Evolutionary conservation across 2,113 vertebrate genomes (phyloP).

Genomic region (Anarrhichthys ocellatus): DNA sequence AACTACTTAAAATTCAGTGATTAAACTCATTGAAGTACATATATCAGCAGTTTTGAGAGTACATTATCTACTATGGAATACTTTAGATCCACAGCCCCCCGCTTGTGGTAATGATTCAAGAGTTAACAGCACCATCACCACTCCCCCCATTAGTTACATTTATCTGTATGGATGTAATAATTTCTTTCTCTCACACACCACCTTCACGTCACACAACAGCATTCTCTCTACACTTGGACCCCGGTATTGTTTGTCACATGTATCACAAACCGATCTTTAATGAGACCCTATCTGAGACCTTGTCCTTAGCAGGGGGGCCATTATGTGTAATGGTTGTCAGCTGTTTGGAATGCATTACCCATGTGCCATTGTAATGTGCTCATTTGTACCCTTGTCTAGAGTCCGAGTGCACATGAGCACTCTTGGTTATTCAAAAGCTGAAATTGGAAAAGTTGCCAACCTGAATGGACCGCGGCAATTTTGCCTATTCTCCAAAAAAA

Average conservation of each 20-base stretch:
- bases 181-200: slow-evolving; percentile 6
- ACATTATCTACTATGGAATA: slow-evolving; percentile 75
- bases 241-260: slow-evolving; percentile 53
- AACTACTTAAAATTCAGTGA: slow-evolving; percentile 90
- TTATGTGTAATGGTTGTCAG: slow-evolving; percentile 68
- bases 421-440: slow-evolving; percentile 25
- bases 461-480: background rate
- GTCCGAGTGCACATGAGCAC: slow-evolving; percentile 13
- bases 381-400: slow-evolving; percentile 45
- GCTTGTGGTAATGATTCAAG: slow-evolving; percentile 26
- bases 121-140: background rate
- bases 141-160: slow-evolving; percentile 45
- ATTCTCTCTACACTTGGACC: slow-evolving; percentile 16
- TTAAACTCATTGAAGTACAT: slow-evolving; percentile 89
- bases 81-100: slow-evolving; percentile 83
- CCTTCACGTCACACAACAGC: background rate
- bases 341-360: slow-evolving; percentile 63
- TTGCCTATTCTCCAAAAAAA: slow-evolving; percentile 20
- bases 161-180: slow-evolving; percentile 18
- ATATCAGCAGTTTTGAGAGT: slow-evolving; percentile 85
- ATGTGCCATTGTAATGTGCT: slow-evolving; percentile 30
- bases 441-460: slow-evolving; percentile 8
- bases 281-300: slow-evolving; percentile 67
- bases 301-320: slow-evolving; percentile 53
- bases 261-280: slow-evolving; percentile 49